phyloP scores from a whole-genome alignment of 2,797 vertebrate species.

The Tragelaphus eurycerus region DNA sequence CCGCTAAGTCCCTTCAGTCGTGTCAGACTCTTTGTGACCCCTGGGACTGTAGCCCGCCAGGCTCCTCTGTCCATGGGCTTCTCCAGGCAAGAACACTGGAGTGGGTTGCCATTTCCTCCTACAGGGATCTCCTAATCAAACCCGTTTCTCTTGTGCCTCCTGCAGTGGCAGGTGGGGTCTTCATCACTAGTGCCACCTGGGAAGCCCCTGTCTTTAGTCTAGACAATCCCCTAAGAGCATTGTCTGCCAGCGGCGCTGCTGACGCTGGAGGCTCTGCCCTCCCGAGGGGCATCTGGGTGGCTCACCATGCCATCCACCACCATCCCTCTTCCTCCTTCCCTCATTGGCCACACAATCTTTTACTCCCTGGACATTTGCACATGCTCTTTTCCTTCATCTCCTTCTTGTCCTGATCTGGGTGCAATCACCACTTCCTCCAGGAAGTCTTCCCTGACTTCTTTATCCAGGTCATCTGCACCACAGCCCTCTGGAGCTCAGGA shows the following conservation, averaged over 20 bases:
- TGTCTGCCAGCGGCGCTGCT: rapidly evolving
- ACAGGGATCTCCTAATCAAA: not conserved
- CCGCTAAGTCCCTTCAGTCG: not conserved
- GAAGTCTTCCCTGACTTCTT: not conserved
- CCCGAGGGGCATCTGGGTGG: not conserved
- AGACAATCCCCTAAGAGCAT: not conserved
- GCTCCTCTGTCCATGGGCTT: not conserved
- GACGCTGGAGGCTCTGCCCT: not conserved
- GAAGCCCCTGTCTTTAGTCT: not conserved
- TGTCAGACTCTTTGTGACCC: not conserved
- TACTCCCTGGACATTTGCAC: not conserved
- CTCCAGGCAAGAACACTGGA: not conserved
- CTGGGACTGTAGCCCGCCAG: not conserved
- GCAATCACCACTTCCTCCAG: not conserved
- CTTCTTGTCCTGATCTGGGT: not conserved
- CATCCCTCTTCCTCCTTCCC: not conserved
- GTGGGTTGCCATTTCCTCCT: not conserved
- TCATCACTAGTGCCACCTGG: not conserved
- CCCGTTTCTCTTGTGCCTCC: not conserved
- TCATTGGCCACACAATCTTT: not conserved
- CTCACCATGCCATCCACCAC: not conserved
- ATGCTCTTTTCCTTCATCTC: not conserved
- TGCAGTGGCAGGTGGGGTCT: not conserved
- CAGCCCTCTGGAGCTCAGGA: not conserved
- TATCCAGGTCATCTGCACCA: not conserved